These are phyloP conservation scores for Falco naumanni DNA, from an alignment of 2,797 vertebrate genomes.

Conservation along the genomic window DNA sequence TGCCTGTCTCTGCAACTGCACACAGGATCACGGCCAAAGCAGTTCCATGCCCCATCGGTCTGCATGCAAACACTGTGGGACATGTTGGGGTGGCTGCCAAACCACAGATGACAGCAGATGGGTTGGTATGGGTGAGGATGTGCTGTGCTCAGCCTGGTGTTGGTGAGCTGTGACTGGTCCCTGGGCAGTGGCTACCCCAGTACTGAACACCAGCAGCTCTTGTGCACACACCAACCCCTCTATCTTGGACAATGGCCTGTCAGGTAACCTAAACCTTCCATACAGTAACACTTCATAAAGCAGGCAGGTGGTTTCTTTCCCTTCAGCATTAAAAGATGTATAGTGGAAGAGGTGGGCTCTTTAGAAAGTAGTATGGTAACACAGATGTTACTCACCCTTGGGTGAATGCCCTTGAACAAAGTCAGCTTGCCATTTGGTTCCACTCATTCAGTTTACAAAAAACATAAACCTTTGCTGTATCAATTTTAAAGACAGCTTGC, in stretches of 20 bases:
- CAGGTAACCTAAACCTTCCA: background rate
- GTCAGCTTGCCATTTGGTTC: background rate
- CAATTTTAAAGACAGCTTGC: background rate
- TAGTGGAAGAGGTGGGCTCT: background rate
- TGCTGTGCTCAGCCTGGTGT: background rate
- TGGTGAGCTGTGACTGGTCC: background rate
- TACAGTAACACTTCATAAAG: background rate
- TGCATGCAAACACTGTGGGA: background rate
- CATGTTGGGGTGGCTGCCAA: accelerated
- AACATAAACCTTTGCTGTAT: background rate
- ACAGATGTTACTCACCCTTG: background rate
- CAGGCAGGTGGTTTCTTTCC: background rate
- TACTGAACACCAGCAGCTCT: background rate
- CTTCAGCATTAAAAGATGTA: background rate
- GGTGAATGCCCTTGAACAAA: background rate
- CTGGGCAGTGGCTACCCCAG: background rate
- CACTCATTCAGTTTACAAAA: background rate
- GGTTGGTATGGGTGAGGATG: background rate
- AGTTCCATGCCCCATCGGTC: background rate
- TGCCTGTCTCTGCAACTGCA: background rate
- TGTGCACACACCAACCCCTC: background rate
- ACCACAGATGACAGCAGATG: accelerated
- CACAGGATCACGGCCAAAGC: background rate
- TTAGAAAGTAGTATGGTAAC: background rate
- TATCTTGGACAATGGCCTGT: background rate